phyloP scores from a whole-genome alignment of 2,113 vertebrate genomes.

The Poeciliopsis turrubarensis region DNA sequence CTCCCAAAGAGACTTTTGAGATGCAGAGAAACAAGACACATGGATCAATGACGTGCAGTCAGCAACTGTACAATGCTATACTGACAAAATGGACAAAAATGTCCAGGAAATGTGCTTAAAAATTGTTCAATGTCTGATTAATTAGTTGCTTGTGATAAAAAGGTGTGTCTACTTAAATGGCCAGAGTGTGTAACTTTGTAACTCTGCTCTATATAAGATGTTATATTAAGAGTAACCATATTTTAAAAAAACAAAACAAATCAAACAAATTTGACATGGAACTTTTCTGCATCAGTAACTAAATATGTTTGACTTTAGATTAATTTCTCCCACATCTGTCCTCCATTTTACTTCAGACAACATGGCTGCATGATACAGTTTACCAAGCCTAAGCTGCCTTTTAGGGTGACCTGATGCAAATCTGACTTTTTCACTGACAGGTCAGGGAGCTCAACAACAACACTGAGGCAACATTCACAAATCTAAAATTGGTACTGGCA shows the following conservation, averaged over 20 bases:
- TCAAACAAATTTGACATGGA: conserved; percentile 18
- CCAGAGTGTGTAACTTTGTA: background rate
- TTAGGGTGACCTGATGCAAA: background rate
- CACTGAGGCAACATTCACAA: too few species aligned
- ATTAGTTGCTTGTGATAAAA: background rate
- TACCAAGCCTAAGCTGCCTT: background rate
- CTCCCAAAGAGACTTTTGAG: too few species aligned
- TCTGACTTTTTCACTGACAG: background rate
- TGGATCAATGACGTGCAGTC: too few species aligned
- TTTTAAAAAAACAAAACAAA: conserved; percentile 8
- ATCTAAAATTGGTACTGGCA: too few species aligned
- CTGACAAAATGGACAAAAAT: too few species aligned
- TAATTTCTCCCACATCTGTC: background rate
- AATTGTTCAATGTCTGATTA: background rate
- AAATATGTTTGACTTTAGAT: conserved; percentile 3
- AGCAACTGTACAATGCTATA: too few species aligned
- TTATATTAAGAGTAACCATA: conserved; percentile 26
- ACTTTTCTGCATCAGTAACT: conserved; percentile 16
- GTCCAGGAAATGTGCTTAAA: background rate
- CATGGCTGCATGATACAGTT: background rate
- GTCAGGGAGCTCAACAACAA: background rate
- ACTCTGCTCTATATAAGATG: conserved; percentile 27
- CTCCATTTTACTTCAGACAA: background rate
- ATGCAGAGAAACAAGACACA: too few species aligned
- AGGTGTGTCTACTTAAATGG: background rate